Base-by-base conservation (phyloP, 1,140 invertebrate species). In the Himalopsyche phryganea region DNA sequence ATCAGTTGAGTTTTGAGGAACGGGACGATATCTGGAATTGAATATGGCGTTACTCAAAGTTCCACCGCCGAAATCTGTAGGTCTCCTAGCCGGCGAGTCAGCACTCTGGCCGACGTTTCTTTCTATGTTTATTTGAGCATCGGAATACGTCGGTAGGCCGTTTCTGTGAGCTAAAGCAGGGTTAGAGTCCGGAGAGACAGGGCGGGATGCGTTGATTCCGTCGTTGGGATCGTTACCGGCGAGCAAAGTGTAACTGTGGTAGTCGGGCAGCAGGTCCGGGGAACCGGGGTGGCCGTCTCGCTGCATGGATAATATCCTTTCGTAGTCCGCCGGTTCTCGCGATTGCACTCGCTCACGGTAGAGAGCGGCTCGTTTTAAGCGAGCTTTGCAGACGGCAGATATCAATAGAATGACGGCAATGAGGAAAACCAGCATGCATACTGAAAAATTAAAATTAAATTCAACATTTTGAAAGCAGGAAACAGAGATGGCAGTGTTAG, bases 21-120 rank as follows among this genome's bases (percentile, higher is more conserved):
- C 58, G 1, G 61, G 61, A 14, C 57, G 44, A 58, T 64, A 64
- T 20, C 61, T 19, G 14, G 48, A 19, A 14, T 64, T 60, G 33
- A 64, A 64, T n/a, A 64, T 64, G 2, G 58, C 58, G 14, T 64
- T 64, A 3, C 52, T 58, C 0, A 64, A 42, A 6, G 57, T 36
- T 28, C 61, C 49, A 36, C 59, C 52, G 6, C 61, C 61, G 18
- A 64, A 64, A 47, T 64, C 61, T 10, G 57, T 64, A 15, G 61
- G 61, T 18, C 61, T n/a, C 41, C 61, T 23, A 0, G 41, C 47
- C 15, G 57, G 61, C 1, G 57, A 44, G 23, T 49, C 52, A 36
- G 33, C 9, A 28, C 9, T 28, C 41, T 7, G 18, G 50, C 6
- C 9, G 23, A 19, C 46, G 9, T 28, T 3, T 9, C 23, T 28